Evolutionary conservation across 2,888 invertebrate genomes (phyloP).

Genomic region (Cephus rjabovi): DNA sequence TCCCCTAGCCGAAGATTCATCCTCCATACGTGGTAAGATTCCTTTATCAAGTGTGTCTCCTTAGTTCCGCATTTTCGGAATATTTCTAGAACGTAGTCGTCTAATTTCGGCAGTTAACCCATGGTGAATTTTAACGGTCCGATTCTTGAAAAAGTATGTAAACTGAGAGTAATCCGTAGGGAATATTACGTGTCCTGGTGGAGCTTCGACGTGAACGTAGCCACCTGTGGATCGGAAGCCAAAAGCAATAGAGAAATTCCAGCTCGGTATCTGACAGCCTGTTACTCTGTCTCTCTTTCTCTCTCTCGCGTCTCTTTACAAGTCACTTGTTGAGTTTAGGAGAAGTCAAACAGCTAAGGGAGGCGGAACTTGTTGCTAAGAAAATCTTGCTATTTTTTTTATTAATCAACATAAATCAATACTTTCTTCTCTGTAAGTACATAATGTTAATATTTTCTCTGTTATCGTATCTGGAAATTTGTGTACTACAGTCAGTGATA

Average conservation of each 20-base stretch:
- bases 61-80: background rate
- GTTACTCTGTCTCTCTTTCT: background rate
- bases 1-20: background rate
- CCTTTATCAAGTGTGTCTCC: background rate
- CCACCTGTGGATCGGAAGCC: constrained; percentile 56
- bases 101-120: background rate
- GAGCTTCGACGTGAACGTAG: constrained; percentile 26
- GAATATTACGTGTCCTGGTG: constrained; percentile 8
- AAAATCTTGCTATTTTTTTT: background rate
- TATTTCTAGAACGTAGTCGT: background rate
- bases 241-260: constrained; percentile 54
- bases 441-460: background rate
- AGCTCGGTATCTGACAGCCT: constrained; percentile 34
- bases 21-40: background rate
- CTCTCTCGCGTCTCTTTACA: background rate
- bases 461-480: background rate
- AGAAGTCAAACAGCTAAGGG: constrained; percentile 40
- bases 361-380: constrained; percentile 57
- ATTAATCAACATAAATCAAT: background rate
- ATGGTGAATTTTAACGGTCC: background rate
- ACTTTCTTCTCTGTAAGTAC: background rate
- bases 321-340: constrained; percentile 60
- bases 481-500: background rate
- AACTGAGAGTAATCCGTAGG: constrained; percentile 11
- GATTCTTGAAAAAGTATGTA: background rate